phyloP scores from a whole-genome alignment of 2,797 vertebrate species.

The Lateolabrax maculatus region DNA sequence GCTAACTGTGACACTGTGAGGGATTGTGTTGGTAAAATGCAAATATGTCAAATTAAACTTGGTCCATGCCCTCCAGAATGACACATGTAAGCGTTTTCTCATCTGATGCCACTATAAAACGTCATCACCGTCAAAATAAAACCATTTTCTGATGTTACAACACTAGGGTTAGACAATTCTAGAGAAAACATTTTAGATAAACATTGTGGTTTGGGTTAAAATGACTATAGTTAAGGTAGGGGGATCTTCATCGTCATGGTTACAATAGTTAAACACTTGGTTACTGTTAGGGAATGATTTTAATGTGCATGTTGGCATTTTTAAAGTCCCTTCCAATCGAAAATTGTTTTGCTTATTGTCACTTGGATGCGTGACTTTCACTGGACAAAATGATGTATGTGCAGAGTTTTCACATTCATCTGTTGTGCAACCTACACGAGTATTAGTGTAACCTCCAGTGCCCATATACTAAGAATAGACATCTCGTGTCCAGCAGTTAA shows the following conservation, averaged over 20 bases:
- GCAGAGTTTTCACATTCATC: background rate
- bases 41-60: conserved; percentile 13
- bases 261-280: background rate
- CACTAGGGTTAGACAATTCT: background rate
- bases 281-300: background rate
- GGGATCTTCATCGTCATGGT: background rate
- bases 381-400: background rate
- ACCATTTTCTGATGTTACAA: background rate
- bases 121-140: too few relatives aligned
- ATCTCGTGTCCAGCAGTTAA: background rate
- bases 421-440: background rate
- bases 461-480: too few relatives aligned
- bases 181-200: too few relatives aligned
- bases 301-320: background rate
- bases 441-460: too few relatives aligned
- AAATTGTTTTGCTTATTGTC: background rate
- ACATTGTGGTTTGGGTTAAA: background rate
- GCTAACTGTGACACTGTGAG: background rate
- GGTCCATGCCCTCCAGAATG: background rate
- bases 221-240: background rate
- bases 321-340: too few relatives aligned
- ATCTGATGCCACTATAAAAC: background rate
- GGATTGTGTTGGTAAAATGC: background rate
- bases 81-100: background rate
- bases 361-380: background rate